A percentile compares a stretch with the other conserved stretches of the same genome.
These are phyloP conservation scores for Chelon auratus DNA, from an alignment of 2,797 vertebrate species.

Conservation along the genomic window DNA sequence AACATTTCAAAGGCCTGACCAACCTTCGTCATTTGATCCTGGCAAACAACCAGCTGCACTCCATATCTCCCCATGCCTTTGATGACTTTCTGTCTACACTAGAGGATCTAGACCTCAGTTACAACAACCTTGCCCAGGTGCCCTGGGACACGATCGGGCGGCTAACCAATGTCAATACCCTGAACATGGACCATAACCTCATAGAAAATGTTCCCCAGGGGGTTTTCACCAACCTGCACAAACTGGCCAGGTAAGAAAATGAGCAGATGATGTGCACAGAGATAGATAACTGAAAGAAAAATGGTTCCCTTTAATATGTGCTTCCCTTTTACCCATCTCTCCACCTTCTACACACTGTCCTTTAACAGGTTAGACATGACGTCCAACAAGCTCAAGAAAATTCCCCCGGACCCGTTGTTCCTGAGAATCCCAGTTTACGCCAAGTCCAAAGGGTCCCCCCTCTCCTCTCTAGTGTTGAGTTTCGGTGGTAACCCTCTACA, in stretches of 20 bases:
- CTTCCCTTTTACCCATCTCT: background rate
- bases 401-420: constrained; percentile 91
- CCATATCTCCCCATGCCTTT: constrained; percentile 87
- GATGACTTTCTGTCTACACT: constrained; percentile 89
- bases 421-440: constrained; percentile 90
- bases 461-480: constrained; percentile 88
- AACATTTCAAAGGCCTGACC: constrained; percentile 89
- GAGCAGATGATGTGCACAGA: background rate
- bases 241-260: constrained; percentile 82
- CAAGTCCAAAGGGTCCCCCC: constrained; percentile 87
- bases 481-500: constrained; percentile 93
- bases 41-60: constrained; percentile 90
- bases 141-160: constrained; percentile 90
- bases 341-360: background rate
- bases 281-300: background rate
- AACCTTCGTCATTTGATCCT: constrained; percentile 91
- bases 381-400: constrained; percentile 93
- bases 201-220: constrained; percentile 91
- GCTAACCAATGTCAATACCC: constrained; percentile 89
- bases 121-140: constrained; percentile 88
- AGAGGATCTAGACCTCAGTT: constrained; percentile 91
- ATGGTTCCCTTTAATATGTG: background rate
- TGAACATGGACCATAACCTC: constrained; percentile 92
- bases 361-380: constrained; percentile 89
- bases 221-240: constrained; percentile 91